Percentiles rank a stretch among this genome's conserved stretches.
Evolutionary conservation across 2,797 vertebrate genomes (phyloP).

Genomic region (Stomatorhinus walkeri): DNA sequence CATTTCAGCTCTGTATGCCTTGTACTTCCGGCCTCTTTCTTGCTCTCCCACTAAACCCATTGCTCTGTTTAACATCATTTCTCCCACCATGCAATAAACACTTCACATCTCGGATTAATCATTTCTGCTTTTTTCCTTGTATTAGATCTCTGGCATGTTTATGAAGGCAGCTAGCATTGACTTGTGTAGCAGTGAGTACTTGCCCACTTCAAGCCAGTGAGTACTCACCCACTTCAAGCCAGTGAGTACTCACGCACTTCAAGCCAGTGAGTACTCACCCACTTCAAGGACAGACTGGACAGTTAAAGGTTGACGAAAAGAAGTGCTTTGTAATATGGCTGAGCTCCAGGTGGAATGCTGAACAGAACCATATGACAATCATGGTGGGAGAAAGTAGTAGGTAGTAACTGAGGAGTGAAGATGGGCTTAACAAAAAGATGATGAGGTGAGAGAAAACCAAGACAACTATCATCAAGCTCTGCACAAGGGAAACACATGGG

Average conservation of each 20-base stretch:
- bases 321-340: not conserved
- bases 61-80: not conserved
- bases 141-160: not conserved
- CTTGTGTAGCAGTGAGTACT: not conserved
- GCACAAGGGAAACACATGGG: not conserved
- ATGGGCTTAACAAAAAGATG: not conserved
- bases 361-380: not conserved
- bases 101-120: not conserved
- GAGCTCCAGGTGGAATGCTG: not conserved
- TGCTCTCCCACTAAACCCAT: not conserved
- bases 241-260: not conserved
- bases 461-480: not conserved
- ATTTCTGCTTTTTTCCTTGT: not conserved
- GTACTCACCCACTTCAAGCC: not conserved
- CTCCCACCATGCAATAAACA: not conserved
- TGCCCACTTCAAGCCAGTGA: not conserved
- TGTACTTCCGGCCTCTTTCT: slow-evolving; percentile 38
- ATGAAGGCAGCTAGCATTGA: not conserved
- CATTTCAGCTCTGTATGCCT: slow-evolving; percentile 44
- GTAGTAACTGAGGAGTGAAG: not conserved
- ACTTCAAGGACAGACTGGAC: not conserved
- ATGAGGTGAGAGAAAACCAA: not conserved
- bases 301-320: not conserved
- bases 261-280: not conserved
- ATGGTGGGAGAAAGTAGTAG: not conserved